These are phyloP conservation scores for Chloroclysta siterata DNA, from an alignment of 2,888 invertebrate genomes.

Conservation along the genomic window DNA sequence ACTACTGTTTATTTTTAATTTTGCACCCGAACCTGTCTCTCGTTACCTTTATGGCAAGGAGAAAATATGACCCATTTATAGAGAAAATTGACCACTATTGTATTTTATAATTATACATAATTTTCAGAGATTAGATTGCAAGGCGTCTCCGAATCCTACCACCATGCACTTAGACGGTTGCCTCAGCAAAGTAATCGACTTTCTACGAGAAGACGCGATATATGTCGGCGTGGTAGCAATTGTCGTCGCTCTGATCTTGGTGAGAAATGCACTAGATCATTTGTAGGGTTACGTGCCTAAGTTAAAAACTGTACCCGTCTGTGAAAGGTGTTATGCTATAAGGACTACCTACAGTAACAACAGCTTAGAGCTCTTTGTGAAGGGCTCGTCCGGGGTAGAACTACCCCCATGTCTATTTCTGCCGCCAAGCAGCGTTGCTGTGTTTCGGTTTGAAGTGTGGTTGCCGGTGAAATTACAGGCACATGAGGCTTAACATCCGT, in stretches of 20 bases:
- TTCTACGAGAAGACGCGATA: constrained; percentile 90
- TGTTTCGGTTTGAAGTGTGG: too few species aligned
- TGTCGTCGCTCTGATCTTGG: constrained; percentile 93
- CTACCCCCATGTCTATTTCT: too few species aligned
- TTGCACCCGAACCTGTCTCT: too few species aligned
- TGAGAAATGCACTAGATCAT: constrained; percentile 61
- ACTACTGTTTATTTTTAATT: too few species aligned
- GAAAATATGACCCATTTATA: too few species aligned
- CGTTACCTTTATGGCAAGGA: too few species aligned
- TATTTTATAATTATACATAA: not conserved
- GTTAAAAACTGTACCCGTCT: not conserved
- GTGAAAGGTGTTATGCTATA: not conserved
- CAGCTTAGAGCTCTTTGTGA: too few species aligned
- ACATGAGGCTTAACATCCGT: too few species aligned
- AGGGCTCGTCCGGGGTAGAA: too few species aligned
- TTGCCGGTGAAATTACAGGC: too few species aligned
- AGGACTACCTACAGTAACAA: too few species aligned
- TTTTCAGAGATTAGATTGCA: constrained; percentile 84
- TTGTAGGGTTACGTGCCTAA: not conserved
- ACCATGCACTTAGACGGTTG: constrained; percentile 91
- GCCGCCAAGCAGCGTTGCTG: too few species aligned
- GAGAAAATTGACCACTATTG: not conserved
- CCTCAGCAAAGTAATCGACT: constrained; percentile 87
- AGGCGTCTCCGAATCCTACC: constrained; percentile 83
- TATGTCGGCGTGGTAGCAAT: constrained; percentile 93